Percentiles rank a stretch among this genome's conserved stretches.
These are phyloP conservation scores for Pristionchus arcanus DNA, from an alignment of 2,888 invertebrate genomes.

Conservation along the genomic window DNA sequence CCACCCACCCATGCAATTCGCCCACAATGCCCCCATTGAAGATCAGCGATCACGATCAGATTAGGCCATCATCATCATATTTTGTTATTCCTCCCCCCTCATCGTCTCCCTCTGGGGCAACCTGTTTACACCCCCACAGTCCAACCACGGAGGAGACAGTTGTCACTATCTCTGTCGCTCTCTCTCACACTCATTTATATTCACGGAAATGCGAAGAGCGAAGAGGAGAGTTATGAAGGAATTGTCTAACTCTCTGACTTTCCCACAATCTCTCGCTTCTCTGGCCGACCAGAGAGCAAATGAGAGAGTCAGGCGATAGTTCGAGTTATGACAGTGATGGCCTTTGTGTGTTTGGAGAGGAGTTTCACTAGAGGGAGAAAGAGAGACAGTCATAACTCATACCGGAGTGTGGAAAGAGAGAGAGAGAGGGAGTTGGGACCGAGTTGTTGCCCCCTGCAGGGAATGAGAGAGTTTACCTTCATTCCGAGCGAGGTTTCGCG, in stretches of 20 bases:
- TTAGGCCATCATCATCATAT: not conserved
- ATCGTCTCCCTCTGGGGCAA: not conserved
- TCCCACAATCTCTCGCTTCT: no score
- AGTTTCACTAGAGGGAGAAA: not conserved
- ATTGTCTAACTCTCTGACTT: no score
- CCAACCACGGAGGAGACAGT: not conserved
- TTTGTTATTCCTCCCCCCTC: not conserved
- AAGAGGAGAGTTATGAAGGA: constrained; percentile 16
- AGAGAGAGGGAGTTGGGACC: constrained; percentile 1
- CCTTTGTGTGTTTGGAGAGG: constrained; percentile 7
- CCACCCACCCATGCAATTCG: no score
- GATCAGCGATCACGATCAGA: no score
- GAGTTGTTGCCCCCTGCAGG: not conserved
- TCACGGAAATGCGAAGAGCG: not conserved
- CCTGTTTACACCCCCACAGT: not conserved
- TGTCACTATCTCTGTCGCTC: constrained; percentile 17
- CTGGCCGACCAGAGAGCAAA: no score
- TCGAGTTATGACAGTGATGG: constrained; percentile 38
- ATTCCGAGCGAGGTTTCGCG: not conserved
- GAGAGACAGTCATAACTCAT: constrained; percentile 47
- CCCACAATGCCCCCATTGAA: no score
- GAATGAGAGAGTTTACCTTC: not conserved
- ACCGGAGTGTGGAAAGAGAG: not conserved
- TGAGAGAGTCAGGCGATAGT: no score
- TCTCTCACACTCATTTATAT: constrained; percentile 48